These are phyloP conservation scores for Aleiodes sp. DNA, from an alignment of 1,140 invertebrate genomes.

Conservation along the genomic window DNA sequence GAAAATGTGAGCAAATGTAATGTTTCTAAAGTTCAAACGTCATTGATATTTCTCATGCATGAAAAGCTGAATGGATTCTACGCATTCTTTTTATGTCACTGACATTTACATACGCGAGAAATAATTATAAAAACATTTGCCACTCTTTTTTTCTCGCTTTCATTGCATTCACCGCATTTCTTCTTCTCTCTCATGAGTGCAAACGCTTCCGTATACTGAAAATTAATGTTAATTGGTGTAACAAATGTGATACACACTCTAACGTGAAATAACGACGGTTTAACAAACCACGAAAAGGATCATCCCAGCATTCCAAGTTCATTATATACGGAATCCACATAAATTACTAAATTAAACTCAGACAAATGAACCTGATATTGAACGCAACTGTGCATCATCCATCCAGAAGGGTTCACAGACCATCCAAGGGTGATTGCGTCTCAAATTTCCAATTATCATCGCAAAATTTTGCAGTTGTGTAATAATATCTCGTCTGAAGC, in stretches of 20 bases:
- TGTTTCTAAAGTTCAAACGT: too few species aligned
- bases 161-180: too few species aligned
- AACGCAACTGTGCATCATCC: not conserved
- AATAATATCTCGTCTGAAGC: not conserved
- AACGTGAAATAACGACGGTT: not conserved
- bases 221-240: constrained; percentile 14
- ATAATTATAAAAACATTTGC: not conserved
- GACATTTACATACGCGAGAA: not conserved
- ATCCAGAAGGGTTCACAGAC: too few species aligned
- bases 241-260: not conserved
- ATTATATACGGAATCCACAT: not conserved
- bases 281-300: not conserved
- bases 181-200: too few species aligned
- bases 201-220: constrained; percentile 2
- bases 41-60: not conserved
- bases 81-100: not conserved
- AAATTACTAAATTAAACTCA: not conserved
- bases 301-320: not conserved
- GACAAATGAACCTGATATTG: not conserved
- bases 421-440: not conserved
- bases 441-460: constrained; percentile 32
- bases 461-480: constrained; percentile 18
- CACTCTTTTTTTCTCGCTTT: not conserved
- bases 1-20: too few species aligned
- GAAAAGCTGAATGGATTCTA: not conserved